phyloP scores from a whole-genome alignment of 1,140 invertebrate species.

The Lordiphosa stackelbergi region DNA sequence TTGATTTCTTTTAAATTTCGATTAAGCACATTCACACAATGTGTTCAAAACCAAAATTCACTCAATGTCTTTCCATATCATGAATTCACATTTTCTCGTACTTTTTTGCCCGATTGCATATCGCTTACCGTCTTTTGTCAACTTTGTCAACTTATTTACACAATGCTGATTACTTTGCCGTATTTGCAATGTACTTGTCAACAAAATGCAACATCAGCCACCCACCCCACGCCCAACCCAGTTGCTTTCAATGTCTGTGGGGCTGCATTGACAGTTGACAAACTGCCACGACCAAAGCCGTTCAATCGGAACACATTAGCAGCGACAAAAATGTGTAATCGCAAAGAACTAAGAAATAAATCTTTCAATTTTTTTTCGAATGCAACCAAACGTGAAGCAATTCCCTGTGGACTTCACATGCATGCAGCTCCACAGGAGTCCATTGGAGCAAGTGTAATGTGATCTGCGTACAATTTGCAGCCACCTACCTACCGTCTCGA shows the following conservation, averaged over 20 bases:
- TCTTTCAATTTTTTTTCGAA: constrained; percentile 74
- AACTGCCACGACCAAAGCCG: constrained; percentile 47
- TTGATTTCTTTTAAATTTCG: no score
- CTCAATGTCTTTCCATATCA: no score
- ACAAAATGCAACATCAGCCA: constrained; percentile 37
- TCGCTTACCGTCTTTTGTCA: constrained; percentile 44
- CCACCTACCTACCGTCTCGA: constrained; percentile 7
- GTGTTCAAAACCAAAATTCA: no score
- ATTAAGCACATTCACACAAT: no score
- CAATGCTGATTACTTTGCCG: constrained; percentile 54
- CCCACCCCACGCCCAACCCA: constrained; percentile 2
- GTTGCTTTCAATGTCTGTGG: constrained; percentile 44
- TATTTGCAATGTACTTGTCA: constrained; percentile 56
- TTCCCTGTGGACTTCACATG: constrained; percentile 41
- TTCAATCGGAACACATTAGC: constrained; percentile 71
- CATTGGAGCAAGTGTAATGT: constrained; percentile 51
- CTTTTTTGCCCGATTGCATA: constrained; percentile 30
- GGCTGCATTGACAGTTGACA: constrained; percentile 63
- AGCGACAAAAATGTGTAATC: constrained; percentile 65
- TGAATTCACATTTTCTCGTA: neutral
- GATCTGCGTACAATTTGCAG: constrained; percentile 73
- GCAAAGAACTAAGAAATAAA: constrained; percentile 71
- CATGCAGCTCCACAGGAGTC: constrained; percentile 29
- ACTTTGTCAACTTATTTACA: constrained; percentile 43
- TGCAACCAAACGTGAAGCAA: constrained; percentile 69